A percentile compares a stretch with the other conserved stretches of the same genome.
phyloP scores from a whole-genome alignment of 35 echinoderm and acorn worm species.

The Ophiothrix spiculata region DNA sequence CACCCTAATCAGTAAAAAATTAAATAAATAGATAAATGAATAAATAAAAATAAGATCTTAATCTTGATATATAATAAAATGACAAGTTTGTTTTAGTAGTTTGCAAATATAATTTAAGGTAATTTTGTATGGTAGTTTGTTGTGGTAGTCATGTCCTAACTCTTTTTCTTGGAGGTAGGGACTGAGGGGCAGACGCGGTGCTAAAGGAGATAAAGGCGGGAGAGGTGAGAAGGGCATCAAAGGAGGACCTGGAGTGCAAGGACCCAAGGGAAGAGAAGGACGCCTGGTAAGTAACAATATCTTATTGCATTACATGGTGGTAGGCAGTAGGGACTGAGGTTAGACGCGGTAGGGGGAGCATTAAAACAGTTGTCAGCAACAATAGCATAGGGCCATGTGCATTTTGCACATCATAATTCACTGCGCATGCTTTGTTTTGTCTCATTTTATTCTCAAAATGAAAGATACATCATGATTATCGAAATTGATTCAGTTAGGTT shows the following conservation, averaged over 20 bases:
- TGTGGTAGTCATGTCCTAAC: background rate
- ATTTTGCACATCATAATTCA: background rate
- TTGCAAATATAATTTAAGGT: background rate
- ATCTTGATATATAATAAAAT: too few relatives aligned
- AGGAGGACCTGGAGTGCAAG: slow-evolving; percentile 14
- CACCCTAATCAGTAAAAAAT: too few relatives aligned
- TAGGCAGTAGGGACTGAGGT: background rate
- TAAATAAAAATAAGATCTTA: too few relatives aligned
- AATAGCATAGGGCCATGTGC: background rate
- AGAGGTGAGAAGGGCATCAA: slow-evolving; percentile 23
- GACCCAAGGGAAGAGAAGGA: slow-evolving; percentile 42
- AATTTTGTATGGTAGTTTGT: background rate
- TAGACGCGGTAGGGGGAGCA: background rate
- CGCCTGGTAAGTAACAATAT: slow-evolving; percentile 11
- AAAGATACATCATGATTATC: too few relatives aligned
- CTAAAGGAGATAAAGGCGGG: slow-evolving; percentile 15
- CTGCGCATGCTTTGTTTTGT: background rate
- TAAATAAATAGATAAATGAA: too few relatives aligned
- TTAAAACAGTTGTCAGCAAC: background rate
- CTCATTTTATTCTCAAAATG: background rate
- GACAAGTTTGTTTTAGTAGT: background rate
- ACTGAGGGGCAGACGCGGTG: slow-evolving; percentile 50
- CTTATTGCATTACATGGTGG: background rate
- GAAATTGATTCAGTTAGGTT: too few relatives aligned
- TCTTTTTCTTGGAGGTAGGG: slow-evolving; percentile 71